Percentiles rank a stretch among this genome's conserved stretches.
These are phyloP conservation scores for Phalacrocorax pelagicus DNA, from an alignment of 2,113 vertebrate species.

Conservation along the genomic window DNA sequence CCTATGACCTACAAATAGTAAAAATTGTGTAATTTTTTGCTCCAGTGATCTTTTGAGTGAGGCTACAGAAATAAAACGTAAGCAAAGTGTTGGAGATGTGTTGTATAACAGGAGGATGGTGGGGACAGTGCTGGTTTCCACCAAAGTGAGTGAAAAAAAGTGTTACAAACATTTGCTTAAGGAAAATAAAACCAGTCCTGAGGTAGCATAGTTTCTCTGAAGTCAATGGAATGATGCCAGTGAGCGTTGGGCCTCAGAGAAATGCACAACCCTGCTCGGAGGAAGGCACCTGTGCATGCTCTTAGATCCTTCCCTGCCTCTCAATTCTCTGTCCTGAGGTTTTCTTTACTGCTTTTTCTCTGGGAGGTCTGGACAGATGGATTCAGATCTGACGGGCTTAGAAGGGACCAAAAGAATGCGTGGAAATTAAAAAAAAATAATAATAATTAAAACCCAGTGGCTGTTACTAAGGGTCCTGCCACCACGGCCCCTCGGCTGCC, in stretches of 20 bases:
- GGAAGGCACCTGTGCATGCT: neutral
- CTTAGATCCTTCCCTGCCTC: neutral
- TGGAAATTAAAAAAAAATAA: neutral
- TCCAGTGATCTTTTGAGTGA: neutral
- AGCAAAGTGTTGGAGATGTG: accelerated
- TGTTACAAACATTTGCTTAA: neutral
- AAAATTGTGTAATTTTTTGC: neutral
- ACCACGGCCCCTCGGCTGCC: neutral
- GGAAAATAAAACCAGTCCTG: accelerated
- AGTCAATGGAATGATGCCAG: neutral
- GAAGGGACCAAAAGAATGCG: neutral
- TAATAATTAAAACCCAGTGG: neutral
- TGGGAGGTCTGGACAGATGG: neutral
- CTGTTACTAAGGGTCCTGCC: neutral
- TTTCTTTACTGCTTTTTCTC: neutral
- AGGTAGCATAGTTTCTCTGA: neutral
- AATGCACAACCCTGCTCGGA: neutral
- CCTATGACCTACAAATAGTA: conserved; percentile 22
- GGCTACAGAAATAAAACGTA: neutral
- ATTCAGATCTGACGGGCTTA: neutral
- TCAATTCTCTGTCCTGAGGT: neutral
- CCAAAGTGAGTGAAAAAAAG: neutral
- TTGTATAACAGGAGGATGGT: neutral
- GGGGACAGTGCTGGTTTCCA: neutral
- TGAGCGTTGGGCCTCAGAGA: neutral